Base-by-base conservation (phyloP, 2,113 vertebrate genomes). In the Clupea harengus region DNA sequence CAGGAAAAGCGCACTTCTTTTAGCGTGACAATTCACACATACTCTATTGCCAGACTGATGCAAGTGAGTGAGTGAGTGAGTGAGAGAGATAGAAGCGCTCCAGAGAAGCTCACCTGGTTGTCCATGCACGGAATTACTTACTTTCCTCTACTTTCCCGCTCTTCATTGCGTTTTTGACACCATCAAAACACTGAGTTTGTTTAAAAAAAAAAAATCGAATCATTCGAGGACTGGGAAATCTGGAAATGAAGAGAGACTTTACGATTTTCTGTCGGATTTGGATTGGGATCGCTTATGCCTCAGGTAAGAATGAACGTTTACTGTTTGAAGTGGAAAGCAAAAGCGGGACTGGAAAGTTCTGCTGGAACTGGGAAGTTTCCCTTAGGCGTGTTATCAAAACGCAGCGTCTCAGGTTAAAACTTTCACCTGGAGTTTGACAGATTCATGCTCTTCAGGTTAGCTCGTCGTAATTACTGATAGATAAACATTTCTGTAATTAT, bases 171-270 rank as follows among this genome's bases (percentile, higher is more conserved):
- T 60, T 87, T 87, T 82, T 89, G 78, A 87, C 87, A 82, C 64
- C 84, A 78, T 75, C 3, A 86, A 88, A 86, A 81, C 39, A 72
- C 39, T 25, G 50, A 83, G 28, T 85, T 85, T 88, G 85, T 10
- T 72, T 49, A 84, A 89, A 86, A 86, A 39, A 86, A 39, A 39
- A 39, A 39, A 17, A 84, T 89, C 87, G 90, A 45, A 89, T 88
- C 83, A 84, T 82, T 89, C 50, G 85, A 90, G 90, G 88, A 82
- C 92, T 93, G 92, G 72, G 93, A 94, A 91, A 93, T 90, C 94
- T 94, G 96, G 96, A 97, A 95, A 97, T 97, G 97, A 97, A 95
- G 96, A 96, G 94, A 93, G 94, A 95, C 88, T 94, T 92, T 87
- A 93, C 93, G 89, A 83, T 96, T 93, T 93, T 96, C 95, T 95